Base-by-base conservation (phyloP, 2,888 invertebrate species). In the Acronicta aceris region DNA sequence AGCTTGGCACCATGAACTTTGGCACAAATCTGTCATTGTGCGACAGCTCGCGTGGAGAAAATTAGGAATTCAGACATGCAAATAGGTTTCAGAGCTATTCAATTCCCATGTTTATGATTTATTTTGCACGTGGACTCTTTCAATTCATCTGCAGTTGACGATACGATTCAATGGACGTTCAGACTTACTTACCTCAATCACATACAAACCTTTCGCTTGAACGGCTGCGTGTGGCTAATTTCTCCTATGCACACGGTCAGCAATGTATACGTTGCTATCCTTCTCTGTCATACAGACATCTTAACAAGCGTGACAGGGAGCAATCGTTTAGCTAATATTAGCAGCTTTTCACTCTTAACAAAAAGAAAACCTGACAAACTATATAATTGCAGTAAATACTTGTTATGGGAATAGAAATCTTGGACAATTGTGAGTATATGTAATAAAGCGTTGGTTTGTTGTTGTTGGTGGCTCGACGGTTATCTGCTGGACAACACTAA, bases 181-280 rank as follows among this genome's bases (percentile, higher is more conserved):
- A 38, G 72, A 63, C 61, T 67, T 58, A 73, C 53, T 71, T 59
- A 55, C 67, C 66, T 70, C 61, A 55, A 63, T 65, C 54, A 58
- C 62, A 74, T 74, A 69, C 73, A 71, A 70, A 77, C 76, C 79
- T 78, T 78, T 77, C 77, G 77, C 76, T 76, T 77, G 49, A 76
- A 78, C 73, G 71, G 51, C 59, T 72, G 69, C 76, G 76, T 73
- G 76, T 76, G 62, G 76, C 65, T 74, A 78, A 78, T 78, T 78
- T 78, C 76, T 78, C 77, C 57, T 66, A 65, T 65, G 67, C 67
- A 70, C 66, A 75, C 71, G 64, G 68, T 71, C 71, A 67, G 68
- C 57, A 62, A 78, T 67, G 58, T 72, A 75, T 56, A 59, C 64
- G 25, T 47, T 54, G 59, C 59, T 61, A 55, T 78, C 74, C 61